A percentile compares a stretch with the other conserved stretches of the same genome.
Evolutionary conservation across 1,140 invertebrate genomes (phyloP).

Genomic region (Bombus confusus): DNA sequence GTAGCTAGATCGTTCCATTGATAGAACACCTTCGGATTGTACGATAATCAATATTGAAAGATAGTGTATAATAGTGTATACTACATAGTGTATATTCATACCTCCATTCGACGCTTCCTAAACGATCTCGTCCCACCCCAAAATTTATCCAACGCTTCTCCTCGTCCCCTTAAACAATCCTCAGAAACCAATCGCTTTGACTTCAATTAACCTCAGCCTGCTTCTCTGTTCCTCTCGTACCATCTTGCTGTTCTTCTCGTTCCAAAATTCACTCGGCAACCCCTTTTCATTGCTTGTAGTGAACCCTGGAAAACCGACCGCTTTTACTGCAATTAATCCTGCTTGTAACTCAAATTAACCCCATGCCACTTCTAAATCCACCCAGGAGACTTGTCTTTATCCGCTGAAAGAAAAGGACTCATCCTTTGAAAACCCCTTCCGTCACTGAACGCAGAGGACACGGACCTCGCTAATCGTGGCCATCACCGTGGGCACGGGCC

Average conservation of each 20-base stretch:
- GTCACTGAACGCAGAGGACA: background rate
- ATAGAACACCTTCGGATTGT: background rate
- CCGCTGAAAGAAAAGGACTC: background rate
- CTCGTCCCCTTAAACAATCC: background rate
- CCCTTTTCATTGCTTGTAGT: background rate
- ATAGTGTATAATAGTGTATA: no score
- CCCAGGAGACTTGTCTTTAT: background rate
- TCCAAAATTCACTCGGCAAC: background rate
- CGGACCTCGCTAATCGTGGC: conserved; percentile 35
- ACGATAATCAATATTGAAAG: background rate
- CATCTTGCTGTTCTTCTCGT: no score
- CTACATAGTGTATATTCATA: no score
- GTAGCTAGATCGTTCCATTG: no score
- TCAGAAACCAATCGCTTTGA: background rate
- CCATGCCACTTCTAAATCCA: background rate
- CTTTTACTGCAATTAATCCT: background rate
- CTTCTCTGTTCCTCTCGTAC: background rate
- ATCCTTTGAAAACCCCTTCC: background rate
- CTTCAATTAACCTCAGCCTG: background rate
- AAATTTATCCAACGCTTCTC: background rate
- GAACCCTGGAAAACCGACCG: background rate
- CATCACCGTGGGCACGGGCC: conserved; percentile 35
- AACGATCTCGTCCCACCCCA: background rate
- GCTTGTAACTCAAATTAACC: background rate
- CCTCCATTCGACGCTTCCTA: no score